Base-by-base conservation (phyloP, 2,888 invertebrate genomes). In the Drosophila engyochracea region DNA sequence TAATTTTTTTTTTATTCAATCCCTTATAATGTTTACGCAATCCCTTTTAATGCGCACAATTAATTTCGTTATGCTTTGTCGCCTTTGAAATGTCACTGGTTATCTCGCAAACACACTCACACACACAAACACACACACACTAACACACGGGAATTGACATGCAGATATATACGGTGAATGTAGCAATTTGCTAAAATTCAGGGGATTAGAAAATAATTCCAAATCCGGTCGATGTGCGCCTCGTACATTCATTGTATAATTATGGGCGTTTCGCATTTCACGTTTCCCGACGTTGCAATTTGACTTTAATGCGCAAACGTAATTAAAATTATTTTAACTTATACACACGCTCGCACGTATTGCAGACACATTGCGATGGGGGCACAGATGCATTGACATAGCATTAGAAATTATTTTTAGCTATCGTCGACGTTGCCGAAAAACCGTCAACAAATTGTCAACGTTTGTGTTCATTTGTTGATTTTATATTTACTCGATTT, bases 271-370 rank as follows among this genome's bases (percentile, higher is more conserved):
- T 58, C 44, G n/a, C 58, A 16, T 22, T 70, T 59, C 66, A 53
- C 65, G 61, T 57, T 74, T 41, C 53, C 73, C 69, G 37, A 60
- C 76, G 70, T 68, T 64, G 74, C 54, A 71, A 77, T 77, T 82
- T 62, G 66, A 73, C 77, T 89, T 85, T 87, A 69, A 70, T 77
- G 71, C 71, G 66, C 65, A 70, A 79, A 77, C 87, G 89, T 90
- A 90, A 87, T 89, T 90, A 80, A 86, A 90, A 87, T 87, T 78
- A 90, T 90, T 90, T 85, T 81, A 88, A 83, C 89, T 87, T 82
- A 75, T 72, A 71, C 65, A 70, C 62, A 79, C 63, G 49, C 39
- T 53, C 47, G 30, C 39, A 30, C 51, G 47, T 30, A 28, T 49
- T 44, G n/a, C 7, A 51, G 31, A 37, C 28, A n/a, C 25, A 28